phyloP scores from a whole-genome alignment of 2,113 vertebrate species.

The Amblyopsis rosae region DNA sequence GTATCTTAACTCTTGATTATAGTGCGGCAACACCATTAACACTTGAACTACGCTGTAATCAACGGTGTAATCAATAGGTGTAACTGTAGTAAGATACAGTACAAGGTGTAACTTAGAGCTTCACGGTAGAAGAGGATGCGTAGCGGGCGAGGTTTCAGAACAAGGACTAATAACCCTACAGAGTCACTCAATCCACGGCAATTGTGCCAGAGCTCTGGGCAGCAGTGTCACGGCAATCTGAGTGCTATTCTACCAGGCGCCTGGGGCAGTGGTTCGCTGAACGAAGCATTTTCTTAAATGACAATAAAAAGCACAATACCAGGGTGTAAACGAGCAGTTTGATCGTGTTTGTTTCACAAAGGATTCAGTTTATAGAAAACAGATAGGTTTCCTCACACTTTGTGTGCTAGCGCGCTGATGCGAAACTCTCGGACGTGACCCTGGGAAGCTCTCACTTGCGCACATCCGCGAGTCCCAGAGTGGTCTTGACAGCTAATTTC shows the following conservation, averaged over 20 bases:
- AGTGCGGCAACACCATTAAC: not conserved
- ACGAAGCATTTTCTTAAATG: slow-evolving; percentile 73
- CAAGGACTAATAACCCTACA: slow-evolving; percentile 60
- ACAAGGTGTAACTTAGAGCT: slow-evolving; percentile 44
- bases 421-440: slow-evolving; percentile 27
- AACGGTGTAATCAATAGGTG: slow-evolving; percentile 5
- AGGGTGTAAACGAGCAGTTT: slow-evolving; percentile 64
- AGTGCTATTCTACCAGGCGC: slow-evolving; percentile 49
- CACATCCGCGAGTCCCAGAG: not conserved
- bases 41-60: no score
- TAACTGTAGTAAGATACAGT: slow-evolving; percentile 37
- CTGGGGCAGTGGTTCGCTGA: slow-evolving; percentile 44
- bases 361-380: slow-evolving; percentile 47
- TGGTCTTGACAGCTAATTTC: slow-evolving; percentile 14
- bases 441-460: not conserved
- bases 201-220: slow-evolving; percentile 51
- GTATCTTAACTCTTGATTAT: slow-evolving; percentile 18
- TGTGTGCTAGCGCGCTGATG: slow-evolving; percentile 9
- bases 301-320: slow-evolving; percentile 70
- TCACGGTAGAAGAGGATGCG: slow-evolving; percentile 29
- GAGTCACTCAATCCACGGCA: slow-evolving; percentile 66
- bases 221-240: slow-evolving; percentile 51
- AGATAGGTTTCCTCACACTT: slow-evolving; percentile 34
- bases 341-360: slow-evolving; percentile 64
- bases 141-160: slow-evolving; percentile 62